Evolutionary conservation across 2,797 vertebrate genomes (phyloP).

Genomic region (Enteromius treurensis): DNA sequence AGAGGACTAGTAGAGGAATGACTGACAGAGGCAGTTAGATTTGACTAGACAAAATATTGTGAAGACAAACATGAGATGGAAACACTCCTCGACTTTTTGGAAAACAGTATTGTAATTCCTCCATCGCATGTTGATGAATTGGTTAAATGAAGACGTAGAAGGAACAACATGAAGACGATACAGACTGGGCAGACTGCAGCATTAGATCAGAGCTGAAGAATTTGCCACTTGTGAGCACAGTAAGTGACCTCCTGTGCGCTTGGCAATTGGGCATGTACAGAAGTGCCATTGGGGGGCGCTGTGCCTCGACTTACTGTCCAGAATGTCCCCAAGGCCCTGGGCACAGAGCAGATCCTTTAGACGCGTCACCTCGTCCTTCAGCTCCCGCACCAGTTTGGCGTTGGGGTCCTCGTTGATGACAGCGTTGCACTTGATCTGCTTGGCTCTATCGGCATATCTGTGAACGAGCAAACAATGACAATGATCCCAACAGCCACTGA

Average conservation of each 20-base stretch:
- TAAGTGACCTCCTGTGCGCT: background rate
- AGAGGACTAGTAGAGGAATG: slow-evolving; percentile 55
- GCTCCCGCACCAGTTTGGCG: slow-evolving; percentile 93
- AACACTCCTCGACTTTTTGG: slow-evolving; percentile 23
- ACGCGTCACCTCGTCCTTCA: slow-evolving; percentile 95
- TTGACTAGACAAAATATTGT: slow-evolving; percentile 59
- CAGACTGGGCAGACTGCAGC: slow-evolving; percentile 13
- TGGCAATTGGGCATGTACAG: background rate
- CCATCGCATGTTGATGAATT: slow-evolving; percentile 10
- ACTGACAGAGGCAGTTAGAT: slow-evolving; percentile 68
- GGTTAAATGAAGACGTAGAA: slow-evolving; percentile 12
- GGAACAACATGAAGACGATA: slow-evolving; percentile 12
- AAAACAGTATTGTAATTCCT: slow-evolving; percentile 10
- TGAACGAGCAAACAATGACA: slow-evolving; percentile 5
- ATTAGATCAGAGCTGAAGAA: slow-evolving; percentile 36
- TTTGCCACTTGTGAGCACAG: slow-evolving; percentile 27
- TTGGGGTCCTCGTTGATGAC: slow-evolving; percentile 99
- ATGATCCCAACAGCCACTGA: background rate
- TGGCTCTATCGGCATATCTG: slow-evolving; percentile 96
- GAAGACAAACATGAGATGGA: slow-evolving; percentile 53
- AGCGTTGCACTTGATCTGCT: slow-evolving; percentile 98
- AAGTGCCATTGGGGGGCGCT: slow-evolving; percentile 24
- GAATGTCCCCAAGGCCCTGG: slow-evolving; percentile 96
- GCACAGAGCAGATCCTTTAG: slow-evolving; percentile 95
- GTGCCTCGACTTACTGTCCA: slow-evolving; percentile 90